Base-by-base conservation (phyloP, 2,797 vertebrate species). In the Erethizon dorsatum region DNA sequence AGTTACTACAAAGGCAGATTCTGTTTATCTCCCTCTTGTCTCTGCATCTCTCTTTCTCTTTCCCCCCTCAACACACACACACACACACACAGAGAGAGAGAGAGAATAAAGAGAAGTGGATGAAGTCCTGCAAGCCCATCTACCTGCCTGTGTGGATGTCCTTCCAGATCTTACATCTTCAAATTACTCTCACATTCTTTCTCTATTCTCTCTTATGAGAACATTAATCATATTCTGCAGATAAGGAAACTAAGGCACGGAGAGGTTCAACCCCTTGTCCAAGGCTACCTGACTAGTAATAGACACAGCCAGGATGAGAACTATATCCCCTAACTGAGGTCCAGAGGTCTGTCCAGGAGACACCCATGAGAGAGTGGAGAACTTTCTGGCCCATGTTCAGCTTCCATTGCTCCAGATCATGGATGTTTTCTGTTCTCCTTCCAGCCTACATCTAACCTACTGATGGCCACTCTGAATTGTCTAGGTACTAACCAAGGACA, bases 231-330 rank as follows among this genome's bases (percentile, higher is more conserved):
- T 47, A 24, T 80, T 91, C 86, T 88, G 10, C 78, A 83, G 67
- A 47, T 22, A n/a, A 94, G 86, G 56, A 95, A 94, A 65, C 45
- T 17, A 79, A 92, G 79, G 83, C 69, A 47, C 14, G 59, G n/a
- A 89, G 45, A 75, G 26, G 57, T 56, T 71, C 33, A 33, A 4
- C 47, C 56, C 50, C 83, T 87, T 52, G n/a, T 78, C 73, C 86
- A 47, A 41, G 28, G 73, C 78, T 69, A 47, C 61, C 50, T 85
- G 15, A 15, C 61, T 90, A 59, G 91, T 59, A 65, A 59, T 15
- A 75, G 57, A 57, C 65, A 91, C 52, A 88, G 65, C 37, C 50
- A 73, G 18, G 33, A 59, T 80, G 26, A 78, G 65, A 96, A 59
- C 88, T 37, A 18, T 6, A 10, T 65, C 22, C 41, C 50, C 52